Evolutionary conservation across 1,140 invertebrate genomes (phyloP), one percentile per base, ranked within the genome.

Genomic region (Drosophila sucinea): DNA sequence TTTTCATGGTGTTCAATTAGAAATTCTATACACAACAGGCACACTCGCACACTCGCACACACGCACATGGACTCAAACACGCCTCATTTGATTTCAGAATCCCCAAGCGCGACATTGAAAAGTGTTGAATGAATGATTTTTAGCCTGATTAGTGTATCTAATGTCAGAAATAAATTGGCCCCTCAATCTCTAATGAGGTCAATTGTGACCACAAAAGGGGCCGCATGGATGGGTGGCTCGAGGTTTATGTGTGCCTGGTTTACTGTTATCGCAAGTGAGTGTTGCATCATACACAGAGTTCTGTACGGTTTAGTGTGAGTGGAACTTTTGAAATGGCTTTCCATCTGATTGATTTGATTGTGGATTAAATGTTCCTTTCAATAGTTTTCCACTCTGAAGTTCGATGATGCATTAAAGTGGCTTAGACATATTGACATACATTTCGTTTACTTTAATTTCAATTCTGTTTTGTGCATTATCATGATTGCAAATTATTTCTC

Each of bases 41-140:
- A 6, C 17, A 41, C 17, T 17, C 17, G 17, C 17, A 17, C 32
- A 33, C 32, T 33, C 6, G 2, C 44, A 47, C 23, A 25, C 44
- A 51, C 44, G 10, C 44, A 51, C 2, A 51, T 0, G 6, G 3
- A 44, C 1, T 7, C 25, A 7, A 35, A 35, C 23, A 33, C 41
- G 56, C 60, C 76, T 77, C 76, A 77, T 77, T 77, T 60, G 67
- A 65, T 40, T 70, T 77, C 47, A 30, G 29, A 33, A 77, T 77
- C 71, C 40, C 55, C 30, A 62, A 66, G 35, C 41, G 65, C 70
- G 65, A 70, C 56, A 73, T 51, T 64, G 76, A 75, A 64, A 69
- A 35, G 41, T 44, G 25, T 57, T 74, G 58, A 70, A 79, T 65
- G 40, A 74, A 70, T 56, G 38, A 30, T 60, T 54, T 62, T 32